A percentile compares a stretch with the other conserved stretches of the same genome.
Evolutionary conservation across 2,888 invertebrate genomes (phyloP).

Genomic region (Cabera pusaria): DNA sequence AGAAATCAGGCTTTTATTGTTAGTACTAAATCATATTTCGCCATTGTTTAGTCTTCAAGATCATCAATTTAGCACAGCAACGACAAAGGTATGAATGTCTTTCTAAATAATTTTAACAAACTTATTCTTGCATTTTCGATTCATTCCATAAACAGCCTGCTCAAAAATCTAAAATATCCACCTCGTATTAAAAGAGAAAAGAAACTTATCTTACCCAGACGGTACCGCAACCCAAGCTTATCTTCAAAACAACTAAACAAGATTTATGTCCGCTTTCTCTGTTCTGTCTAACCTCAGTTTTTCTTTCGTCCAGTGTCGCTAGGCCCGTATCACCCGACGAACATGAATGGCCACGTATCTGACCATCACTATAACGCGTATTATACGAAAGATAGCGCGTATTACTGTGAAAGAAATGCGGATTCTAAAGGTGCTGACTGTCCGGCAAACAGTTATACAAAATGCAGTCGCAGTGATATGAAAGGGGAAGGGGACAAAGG

Average conservation of each 20-base stretch:
- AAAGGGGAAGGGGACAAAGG: slow-evolving; percentile 72
- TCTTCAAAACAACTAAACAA: slow-evolving; percentile 35
- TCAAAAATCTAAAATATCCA: no score
- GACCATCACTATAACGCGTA: slow-evolving; percentile 77
- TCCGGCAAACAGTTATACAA: slow-evolving; percentile 78
- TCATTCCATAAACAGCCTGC: no score
- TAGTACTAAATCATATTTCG: no score
- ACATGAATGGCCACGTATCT: slow-evolving; percentile 75
- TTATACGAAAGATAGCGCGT: slow-evolving; percentile 78
- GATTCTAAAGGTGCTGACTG: slow-evolving; percentile 70
- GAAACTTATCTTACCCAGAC: slow-evolving; percentile 25
- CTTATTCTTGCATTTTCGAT: slow-evolving; percentile 1
- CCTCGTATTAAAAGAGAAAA: slow-evolving; percentile 18
- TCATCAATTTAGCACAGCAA: no score
- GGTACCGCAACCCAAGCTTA: slow-evolving; percentile 29
- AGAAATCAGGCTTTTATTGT: no score
- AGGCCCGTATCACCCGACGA: slow-evolving; percentile 77
- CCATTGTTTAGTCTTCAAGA: no score
- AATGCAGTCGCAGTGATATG: slow-evolving; percentile 69
- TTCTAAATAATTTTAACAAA: no score
- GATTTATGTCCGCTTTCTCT: slow-evolving; percentile 47
- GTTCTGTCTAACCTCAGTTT: slow-evolving; percentile 73
- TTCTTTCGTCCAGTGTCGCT: slow-evolving; percentile 68
- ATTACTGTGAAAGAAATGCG: slow-evolving; percentile 77
- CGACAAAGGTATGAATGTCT: no score